Percentiles rank a stretch among this genome's conserved stretches.
phyloP scores from a whole-genome alignment of 2,113 vertebrate species.

The Melanocharis versteri region DNA sequence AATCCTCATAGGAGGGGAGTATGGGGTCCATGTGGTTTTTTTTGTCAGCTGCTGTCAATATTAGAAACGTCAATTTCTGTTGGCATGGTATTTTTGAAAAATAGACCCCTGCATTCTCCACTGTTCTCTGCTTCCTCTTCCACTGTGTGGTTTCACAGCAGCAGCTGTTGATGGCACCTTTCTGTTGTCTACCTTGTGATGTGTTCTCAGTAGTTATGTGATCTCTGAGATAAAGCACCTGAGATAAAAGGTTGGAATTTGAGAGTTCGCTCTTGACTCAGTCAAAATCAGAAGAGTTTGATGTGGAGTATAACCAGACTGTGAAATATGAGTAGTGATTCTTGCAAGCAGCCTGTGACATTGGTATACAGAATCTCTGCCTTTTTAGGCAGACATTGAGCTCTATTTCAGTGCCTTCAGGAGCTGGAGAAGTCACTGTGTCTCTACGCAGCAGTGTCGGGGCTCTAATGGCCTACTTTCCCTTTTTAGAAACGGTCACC shows the following conservation, averaged over 20 bases:
- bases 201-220: neutral
- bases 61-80: neutral
- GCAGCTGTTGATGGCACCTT: neutral
- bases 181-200: neutral
- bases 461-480: neutral
- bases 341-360: neutral
- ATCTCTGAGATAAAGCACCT: neutral
- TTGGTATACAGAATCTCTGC: neutral
- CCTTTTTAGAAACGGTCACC: neutral
- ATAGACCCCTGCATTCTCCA: neutral
- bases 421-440: neutral
- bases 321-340: neutral
- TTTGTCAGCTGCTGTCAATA: neutral
- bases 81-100: neutral
- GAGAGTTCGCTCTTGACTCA: neutral
- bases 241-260: neutral
- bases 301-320: neutral
- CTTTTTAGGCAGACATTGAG: neutral
- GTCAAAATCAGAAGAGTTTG: neutral
- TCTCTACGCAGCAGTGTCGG: fast-evolving
- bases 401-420: neutral
- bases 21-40: neutral
- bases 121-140: neutral
- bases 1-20: neutral
- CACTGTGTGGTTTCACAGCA: neutral